Evolutionary conservation across 2,888 invertebrate species (phyloP), one percentile per base, ranked within the genome.

Genomic region (Mamestra brassicae): DNA sequence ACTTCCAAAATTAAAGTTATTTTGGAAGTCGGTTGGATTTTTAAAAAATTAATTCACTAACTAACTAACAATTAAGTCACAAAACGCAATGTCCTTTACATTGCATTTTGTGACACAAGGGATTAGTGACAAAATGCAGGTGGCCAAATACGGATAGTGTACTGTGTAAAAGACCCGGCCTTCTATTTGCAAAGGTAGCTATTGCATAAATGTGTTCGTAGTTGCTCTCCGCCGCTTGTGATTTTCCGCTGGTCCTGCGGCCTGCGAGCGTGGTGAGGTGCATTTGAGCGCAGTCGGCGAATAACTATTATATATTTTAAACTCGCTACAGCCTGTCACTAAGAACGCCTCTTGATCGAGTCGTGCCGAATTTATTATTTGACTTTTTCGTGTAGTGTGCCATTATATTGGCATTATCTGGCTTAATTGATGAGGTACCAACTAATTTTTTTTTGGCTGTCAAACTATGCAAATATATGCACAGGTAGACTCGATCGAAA

Each of bases 221-320:
- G 15, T 15, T 58, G n/a, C 6, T n/a, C 17, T 60, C 10, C 3
- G 11, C n/a, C 42, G 74, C 60, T 73, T 11, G 42, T 74, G 60
- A 11, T 11, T 11, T 0, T 1, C 58, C 74, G 50, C 74, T 73
- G 5, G 60, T 4, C 0, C 7, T 4, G 72, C 58, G 58, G 52
- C 72, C 72, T 0, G 2, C 11, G 11, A 11, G 0, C 36, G 36
- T 45, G 13, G 11, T 26, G 26, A 26, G 60, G 73, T 73, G 73
- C 74, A 73, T 52, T 73, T 74, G 17, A 74, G 61, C 74, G 74
- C 73, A 73, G 52, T 74, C 45, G 17, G 73, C 74, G 73, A 36
- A 6, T 36, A 45, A 45, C 11, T 45, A 60, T 15, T 45, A n/a
- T 4, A n/a, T 13, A 47, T 38, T 50, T 17, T 2, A 71, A 38